phyloP scores from a whole-genome alignment of 1,140 invertebrate species.

The Oreohelix idahoensis region DNA sequence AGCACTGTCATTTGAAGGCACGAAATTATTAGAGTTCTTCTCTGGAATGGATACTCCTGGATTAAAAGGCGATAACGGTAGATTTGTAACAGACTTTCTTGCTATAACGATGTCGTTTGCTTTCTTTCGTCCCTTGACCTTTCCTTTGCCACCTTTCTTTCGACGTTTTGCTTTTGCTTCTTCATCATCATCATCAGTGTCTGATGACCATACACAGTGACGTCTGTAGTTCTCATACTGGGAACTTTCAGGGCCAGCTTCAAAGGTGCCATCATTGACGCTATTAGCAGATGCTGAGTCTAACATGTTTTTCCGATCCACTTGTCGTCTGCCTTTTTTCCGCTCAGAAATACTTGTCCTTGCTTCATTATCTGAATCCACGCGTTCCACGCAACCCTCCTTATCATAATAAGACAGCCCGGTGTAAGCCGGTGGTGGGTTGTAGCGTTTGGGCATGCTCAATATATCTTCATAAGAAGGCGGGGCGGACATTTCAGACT shows the following conservation, averaged over 20 bases:
- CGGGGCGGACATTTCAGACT: background rate
- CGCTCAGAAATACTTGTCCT: background rate
- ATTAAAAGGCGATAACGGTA: background rate
- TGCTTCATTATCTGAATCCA: background rate
- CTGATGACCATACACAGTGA: background rate
- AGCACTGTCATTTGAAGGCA: background rate
- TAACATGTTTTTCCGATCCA: background rate
- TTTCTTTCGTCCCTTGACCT: background rate
- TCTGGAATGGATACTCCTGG: background rate
- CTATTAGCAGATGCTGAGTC: background rate
- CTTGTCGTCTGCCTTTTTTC: background rate
- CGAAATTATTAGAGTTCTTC: background rate
- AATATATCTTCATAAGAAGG: background rate
- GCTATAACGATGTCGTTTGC: background rate
- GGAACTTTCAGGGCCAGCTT: background rate
- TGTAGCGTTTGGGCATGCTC: background rate
- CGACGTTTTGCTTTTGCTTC: background rate
- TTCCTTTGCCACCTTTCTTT: constrained; percentile 7
- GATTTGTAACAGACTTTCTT: background rate
- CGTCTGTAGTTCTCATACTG: background rate
- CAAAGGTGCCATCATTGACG: background rate
- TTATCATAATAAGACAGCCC: background rate
- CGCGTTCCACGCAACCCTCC: too few species aligned
- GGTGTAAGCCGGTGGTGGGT: background rate
- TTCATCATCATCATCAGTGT: constrained; percentile 3